A percentile compares a stretch with the other conserved stretches of the same genome.
Conservation (phyloP, 1,140 invertebrate genomes). For the Drosophila trapezifrons region DNA sequence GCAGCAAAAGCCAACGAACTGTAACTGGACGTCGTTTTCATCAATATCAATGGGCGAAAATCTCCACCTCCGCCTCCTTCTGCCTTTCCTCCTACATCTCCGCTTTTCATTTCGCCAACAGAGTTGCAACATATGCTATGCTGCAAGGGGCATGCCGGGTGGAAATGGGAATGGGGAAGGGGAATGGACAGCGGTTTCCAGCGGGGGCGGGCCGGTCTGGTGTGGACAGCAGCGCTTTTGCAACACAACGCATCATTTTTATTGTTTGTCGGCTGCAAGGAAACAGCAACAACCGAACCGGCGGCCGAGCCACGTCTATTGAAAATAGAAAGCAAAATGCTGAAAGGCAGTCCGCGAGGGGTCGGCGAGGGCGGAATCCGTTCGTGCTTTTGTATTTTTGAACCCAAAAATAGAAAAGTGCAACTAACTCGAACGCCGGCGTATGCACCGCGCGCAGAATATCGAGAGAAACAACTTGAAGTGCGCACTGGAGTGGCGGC, state of each 20-base stretch:
- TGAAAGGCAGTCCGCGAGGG: slow-evolving; percentile 56
- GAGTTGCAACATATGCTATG: slow-evolving; percentile 76
- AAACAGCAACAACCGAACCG: slow-evolving; percentile 51
- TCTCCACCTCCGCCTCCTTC: slow-evolving; percentile 16
- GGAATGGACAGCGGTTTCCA: not conserved
- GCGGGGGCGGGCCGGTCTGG: slow-evolving; percentile 23
- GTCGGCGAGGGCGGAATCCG: slow-evolving; percentile 36
- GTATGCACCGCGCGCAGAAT: slow-evolving; percentile 19
- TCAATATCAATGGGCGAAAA: slow-evolving; percentile 77
- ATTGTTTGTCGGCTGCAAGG: slow-evolving; percentile 74
- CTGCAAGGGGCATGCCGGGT: slow-evolving; percentile 15
- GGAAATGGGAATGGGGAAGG: not conserved
- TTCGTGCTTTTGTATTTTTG: slow-evolving; percentile 79
- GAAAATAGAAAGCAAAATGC: slow-evolving; percentile 78
- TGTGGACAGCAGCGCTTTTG: slow-evolving; percentile 75
- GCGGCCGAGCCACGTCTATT: slow-evolving; percentile 64
- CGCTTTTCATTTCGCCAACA: slow-evolving; percentile 47
- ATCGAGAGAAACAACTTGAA: slow-evolving; percentile 57
- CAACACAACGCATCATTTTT: slow-evolving; percentile 82
- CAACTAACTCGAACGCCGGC: slow-evolving; percentile 47
- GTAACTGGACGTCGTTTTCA: slow-evolving; percentile 82
- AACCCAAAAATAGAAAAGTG: slow-evolving; percentile 79
- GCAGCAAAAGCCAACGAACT: slow-evolving; percentile 79
- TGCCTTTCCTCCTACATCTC: slow-evolving; percentile 29
- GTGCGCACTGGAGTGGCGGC: slow-evolving; percentile 75